Percentiles rank a stretch among this genome's conserved stretches.
These are phyloP conservation scores for Chironomus riparius DNA, from an alignment of 2,888 invertebrate species.

Conservation along the genomic window DNA sequence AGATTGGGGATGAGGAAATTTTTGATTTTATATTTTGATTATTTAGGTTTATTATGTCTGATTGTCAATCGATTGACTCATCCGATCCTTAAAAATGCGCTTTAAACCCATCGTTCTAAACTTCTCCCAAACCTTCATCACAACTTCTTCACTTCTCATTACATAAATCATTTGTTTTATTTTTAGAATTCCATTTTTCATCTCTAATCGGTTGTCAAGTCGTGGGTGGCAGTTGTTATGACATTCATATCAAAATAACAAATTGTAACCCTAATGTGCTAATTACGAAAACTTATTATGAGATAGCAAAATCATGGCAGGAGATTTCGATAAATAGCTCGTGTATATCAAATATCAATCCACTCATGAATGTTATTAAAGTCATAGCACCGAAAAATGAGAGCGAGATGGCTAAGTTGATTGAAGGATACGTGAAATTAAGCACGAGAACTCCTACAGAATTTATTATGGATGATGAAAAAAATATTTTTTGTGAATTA, in stretches of 20 bases:
- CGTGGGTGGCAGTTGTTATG: background rate
- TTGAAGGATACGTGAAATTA: conserved; percentile 3
- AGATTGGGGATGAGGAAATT: no score
- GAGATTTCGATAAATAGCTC: background rate
- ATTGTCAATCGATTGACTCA: no score
- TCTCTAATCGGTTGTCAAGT: background rate
- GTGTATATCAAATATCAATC: background rate
- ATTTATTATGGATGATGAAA: background rate
- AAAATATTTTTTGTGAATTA: background rate
- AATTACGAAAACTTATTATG: conserved; percentile 14
- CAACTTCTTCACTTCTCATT: background rate
- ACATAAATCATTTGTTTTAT: background rate
- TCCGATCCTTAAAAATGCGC: no score
- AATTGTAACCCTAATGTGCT: conserved; percentile 18
- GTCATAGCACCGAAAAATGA: background rate
- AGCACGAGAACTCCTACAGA: background rate
- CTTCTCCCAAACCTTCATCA: no score
- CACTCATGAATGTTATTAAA: background rate
- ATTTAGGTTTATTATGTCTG: no score
- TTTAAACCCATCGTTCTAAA: no score
- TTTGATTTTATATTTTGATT: no score
- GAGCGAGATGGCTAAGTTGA: background rate
- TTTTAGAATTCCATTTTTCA: conserved; percentile 5
- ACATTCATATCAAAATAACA: conserved; percentile 12
- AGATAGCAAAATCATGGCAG: background rate